Evolutionary conservation across 1,140 invertebrate species (phyloP).

Genomic region (Sweltsa coloradensis): DNA sequence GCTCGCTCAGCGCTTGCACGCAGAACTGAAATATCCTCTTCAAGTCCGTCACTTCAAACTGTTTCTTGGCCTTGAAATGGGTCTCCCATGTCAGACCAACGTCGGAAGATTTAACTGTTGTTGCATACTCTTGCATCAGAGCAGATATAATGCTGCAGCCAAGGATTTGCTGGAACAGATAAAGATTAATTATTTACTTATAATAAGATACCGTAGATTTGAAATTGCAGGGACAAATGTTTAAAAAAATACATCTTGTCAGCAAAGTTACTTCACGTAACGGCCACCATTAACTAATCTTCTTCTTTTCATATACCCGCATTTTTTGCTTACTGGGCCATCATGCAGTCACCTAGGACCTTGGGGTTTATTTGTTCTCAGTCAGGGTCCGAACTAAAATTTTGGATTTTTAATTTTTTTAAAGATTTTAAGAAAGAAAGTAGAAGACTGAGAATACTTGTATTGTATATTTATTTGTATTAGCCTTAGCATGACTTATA

Average conservation of each 20-base stretch:
- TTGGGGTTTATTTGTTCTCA: too few species aligned
- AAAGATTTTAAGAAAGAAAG: too few species aligned
- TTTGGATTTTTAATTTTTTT: too few species aligned
- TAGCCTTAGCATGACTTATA: too few species aligned
- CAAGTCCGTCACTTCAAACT: slow-evolving; percentile 69
- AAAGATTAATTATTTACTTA: slow-evolving; percentile 11
- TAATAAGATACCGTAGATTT: slow-evolving; percentile 14
- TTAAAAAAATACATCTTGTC: not conserved
- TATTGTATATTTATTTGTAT: too few species aligned
- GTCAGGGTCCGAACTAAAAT: too few species aligned
- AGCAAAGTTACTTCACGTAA: too few species aligned
- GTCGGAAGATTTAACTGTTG: slow-evolving; percentile 70
- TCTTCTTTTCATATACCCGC: too few species aligned
- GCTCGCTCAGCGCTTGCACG: slow-evolving; percentile 40
- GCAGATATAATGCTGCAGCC: slow-evolving; percentile 71
- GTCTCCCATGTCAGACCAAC: slow-evolving; percentile 75
- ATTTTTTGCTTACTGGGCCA: too few species aligned
- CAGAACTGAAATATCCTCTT: slow-evolving; percentile 66
- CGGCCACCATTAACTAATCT: too few species aligned
- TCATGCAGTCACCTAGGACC: too few species aligned
- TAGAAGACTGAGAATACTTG: too few species aligned
- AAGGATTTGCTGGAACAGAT: slow-evolving; percentile 44
- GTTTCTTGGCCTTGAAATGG: slow-evolving; percentile 70
- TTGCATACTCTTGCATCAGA: slow-evolving; percentile 78
- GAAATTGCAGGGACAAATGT: not conserved